phyloP scores from a whole-genome alignment of 1,140 invertebrate genomes.

The Globodera rostochiensis region DNA sequence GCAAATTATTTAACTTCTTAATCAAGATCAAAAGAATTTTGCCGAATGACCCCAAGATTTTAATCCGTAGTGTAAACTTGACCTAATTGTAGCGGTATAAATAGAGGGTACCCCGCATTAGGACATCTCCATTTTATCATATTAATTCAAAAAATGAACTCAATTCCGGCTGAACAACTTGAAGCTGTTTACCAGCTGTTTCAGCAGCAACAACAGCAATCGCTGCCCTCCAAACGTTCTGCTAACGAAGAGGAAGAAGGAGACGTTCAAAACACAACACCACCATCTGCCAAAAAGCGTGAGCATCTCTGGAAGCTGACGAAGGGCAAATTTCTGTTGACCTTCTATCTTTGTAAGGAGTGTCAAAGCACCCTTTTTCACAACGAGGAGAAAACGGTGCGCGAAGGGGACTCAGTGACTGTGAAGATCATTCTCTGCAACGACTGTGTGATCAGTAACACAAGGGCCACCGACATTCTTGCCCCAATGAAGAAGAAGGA shows the following conservation, averaged over 20 bases:
- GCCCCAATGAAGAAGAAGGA: background rate
- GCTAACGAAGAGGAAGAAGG: background rate
- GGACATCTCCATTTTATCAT: too few species aligned
- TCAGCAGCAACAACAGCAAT: background rate
- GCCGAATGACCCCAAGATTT: too few species aligned
- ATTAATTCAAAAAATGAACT: too few species aligned
- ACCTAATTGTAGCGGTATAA: too few species aligned
- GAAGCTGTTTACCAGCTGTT: background rate
- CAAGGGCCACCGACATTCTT: background rate
- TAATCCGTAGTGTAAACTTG: background rate
- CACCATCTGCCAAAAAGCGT: background rate
- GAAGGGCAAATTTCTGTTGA: background rate
- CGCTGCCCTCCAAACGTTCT: background rate
- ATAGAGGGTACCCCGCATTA: too few species aligned
- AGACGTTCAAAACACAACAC: background rate
- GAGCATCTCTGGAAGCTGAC: background rate
- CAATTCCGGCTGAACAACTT: too few species aligned
- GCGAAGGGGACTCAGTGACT: background rate
- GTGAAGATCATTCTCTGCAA: background rate
- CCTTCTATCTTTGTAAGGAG: background rate
- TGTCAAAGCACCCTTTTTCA: background rate
- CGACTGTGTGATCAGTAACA: background rate
- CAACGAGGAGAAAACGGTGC: background rate
- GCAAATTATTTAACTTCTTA: background rate
- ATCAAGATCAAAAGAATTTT: background rate